Percentiles rank a stretch among this genome's conserved stretches.
Evolutionary conservation across 2,888 invertebrate genomes (phyloP).

Genomic region (Polydrusus tereticollis): DNA sequence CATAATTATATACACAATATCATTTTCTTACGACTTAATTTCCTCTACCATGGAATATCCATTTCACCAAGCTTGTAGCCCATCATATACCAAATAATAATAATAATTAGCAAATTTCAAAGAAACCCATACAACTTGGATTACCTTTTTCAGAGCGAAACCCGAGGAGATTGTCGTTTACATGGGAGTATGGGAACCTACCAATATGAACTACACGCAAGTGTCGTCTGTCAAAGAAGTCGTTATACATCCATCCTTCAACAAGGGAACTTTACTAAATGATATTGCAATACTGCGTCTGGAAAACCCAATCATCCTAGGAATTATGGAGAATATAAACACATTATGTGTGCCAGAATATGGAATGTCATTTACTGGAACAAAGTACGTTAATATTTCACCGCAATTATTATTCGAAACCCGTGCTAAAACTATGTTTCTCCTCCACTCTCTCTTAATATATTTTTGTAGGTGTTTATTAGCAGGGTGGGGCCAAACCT

Average conservation of each 20-base stretch:
- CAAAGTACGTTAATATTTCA: no score
- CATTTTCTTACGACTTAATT: no score
- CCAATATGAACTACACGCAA: conserved; percentile 49
- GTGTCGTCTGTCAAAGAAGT: conserved; percentile 55
- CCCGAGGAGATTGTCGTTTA: conserved; percentile 54
- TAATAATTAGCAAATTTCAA: no score
- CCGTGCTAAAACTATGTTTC: no score
- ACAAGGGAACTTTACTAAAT: conserved; percentile 74
- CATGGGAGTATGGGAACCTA: conserved; percentile 59
- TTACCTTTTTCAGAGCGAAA: conserved; percentile 49
- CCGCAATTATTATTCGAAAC: no score
- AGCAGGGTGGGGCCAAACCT: conserved; percentile 91
- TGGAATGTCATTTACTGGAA: conserved; percentile 54
- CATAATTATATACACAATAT: no score
- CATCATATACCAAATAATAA: no score
- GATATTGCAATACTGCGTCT: conserved; percentile 86
- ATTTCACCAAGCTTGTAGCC: no score
- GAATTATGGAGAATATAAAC: conserved; percentile 70
- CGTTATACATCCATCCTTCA: conserved; percentile 74
- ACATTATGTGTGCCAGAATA: conserved; percentile 73
- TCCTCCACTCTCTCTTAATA: no score
- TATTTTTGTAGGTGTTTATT: conserved; percentile 71
- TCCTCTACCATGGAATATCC: no score
- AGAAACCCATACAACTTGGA: no score
- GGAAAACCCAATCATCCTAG: conserved; percentile 71